Evolutionary conservation across 92 coral and sea anemone species (phyloP).

Genomic region (Zoanthus gigantus): DNA sequence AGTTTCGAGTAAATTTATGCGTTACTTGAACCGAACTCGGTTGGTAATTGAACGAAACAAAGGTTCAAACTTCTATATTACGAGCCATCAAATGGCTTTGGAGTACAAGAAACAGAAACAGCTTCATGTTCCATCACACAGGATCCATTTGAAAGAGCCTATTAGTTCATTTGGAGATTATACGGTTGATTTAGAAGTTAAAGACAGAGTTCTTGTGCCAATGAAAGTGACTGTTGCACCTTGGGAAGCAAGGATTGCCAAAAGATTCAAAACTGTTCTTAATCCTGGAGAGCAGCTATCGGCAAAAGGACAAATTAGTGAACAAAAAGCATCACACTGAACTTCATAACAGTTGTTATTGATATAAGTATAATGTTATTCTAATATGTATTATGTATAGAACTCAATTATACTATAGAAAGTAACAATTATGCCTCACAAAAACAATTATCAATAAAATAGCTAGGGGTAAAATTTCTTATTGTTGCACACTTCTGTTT

Average conservation of each 20-base stretch:
- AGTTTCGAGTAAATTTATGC: constrained; percentile 75
- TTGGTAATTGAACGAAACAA: constrained; percentile 79
- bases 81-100: constrained; percentile 81
- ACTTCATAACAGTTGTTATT: neutral
- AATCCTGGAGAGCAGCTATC: constrained; percentile 45
- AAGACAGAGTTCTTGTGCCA: constrained; percentile 69
- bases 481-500: too few species aligned
- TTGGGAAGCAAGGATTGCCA: constrained; percentile 74
- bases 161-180: constrained; percentile 85
- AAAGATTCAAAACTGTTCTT: constrained; percentile 60
- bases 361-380: too few species aligned
- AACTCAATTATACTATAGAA: too few species aligned
- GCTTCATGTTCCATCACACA: constrained; percentile 86
- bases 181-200: constrained; percentile 71
- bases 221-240: constrained; percentile 82
- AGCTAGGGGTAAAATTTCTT: too few species aligned
- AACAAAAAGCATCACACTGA: constrained; percentile 3
- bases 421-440: too few species aligned
- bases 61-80: constrained; percentile 67
- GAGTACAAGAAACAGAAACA: constrained; percentile 85
- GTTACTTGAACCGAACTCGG: constrained; percentile 72
- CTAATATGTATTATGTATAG: too few species aligned
- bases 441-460: too few species aligned
- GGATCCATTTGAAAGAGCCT: constrained; percentile 75
- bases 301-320: neutral